These are phyloP conservation scores for Anisognathus igniventris DNA, from an alignment of 2,797 vertebrate genomes.

Conservation along the genomic window DNA sequence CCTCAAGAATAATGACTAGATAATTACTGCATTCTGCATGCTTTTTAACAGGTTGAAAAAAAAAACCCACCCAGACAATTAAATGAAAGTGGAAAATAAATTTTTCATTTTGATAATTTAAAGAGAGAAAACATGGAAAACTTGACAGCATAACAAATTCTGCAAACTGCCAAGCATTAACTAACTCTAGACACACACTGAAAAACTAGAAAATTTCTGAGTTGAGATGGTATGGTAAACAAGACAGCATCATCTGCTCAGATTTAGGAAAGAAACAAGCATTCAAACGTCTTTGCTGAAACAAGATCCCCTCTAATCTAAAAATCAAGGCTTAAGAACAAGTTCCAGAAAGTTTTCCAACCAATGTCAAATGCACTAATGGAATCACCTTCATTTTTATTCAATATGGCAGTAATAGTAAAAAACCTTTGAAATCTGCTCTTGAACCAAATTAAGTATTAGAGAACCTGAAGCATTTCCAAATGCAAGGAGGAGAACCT, in stretches of 20 bases:
- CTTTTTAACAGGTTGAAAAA: not conserved
- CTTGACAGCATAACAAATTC: not conserved
- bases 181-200: not conserved
- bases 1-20: not conserved
- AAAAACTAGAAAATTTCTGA: not conserved
- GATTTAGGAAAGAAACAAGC: not conserved
- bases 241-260: not conserved
- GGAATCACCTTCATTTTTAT: not conserved
- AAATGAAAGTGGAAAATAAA: not conserved
- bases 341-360: not conserved
- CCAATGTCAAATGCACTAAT: not conserved
- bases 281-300: not conserved
- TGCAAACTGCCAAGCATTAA: not conserved
- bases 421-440: not conserved
- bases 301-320: not conserved
- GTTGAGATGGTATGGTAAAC: not conserved
- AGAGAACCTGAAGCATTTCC: not conserved
- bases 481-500: not conserved
- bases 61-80: rapidly evolving
- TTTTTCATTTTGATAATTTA: not conserved
- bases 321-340: not conserved
- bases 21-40: not conserved
- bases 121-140: not conserved
- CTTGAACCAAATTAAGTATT: not conserved
- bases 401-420: not conserved